A percentile compares a stretch with the other conserved stretches of the same genome.
Evolutionary conservation across 2,113 vertebrate species (phyloP).

Genomic region (Hepsetus odoe): DNA sequence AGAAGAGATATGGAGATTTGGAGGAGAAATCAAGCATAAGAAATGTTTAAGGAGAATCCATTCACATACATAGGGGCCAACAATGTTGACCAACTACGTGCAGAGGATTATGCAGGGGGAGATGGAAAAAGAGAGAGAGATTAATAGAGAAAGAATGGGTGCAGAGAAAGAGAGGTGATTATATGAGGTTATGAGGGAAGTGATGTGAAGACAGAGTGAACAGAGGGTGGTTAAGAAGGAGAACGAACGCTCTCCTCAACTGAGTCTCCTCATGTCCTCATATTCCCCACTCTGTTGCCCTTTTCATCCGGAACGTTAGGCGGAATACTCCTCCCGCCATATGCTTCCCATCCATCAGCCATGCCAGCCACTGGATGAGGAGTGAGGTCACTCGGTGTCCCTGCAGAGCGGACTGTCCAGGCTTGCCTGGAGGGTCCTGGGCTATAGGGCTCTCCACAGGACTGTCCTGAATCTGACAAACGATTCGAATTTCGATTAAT

Average conservation of each 20-base stretch:
- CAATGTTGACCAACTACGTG: background rate
- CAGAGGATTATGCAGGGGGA: background rate
- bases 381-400: conserved; percentile 30
- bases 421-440: conserved; percentile 26
- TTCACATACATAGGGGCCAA: background rate
- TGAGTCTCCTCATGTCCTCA: conserved; percentile 27
- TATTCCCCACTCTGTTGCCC: background rate
- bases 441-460: background rate
- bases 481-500: background rate
- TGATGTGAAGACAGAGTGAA: background rate
- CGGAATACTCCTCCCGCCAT: conserved; percentile 24
- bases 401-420: conserved; percentile 7
- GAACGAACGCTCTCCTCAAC: background rate
- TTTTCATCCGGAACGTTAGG: background rate
- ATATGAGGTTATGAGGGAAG: too few species aligned
- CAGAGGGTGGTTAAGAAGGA: background rate
- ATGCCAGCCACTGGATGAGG: conserved; percentile 16
- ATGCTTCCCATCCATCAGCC: conserved; percentile 49
- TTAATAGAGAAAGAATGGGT: background rate
- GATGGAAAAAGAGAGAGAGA: background rate
- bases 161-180: background rate
- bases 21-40: too few species aligned
- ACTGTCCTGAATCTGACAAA: background rate
- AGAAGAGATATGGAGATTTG: background rate
- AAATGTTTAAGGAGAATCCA: background rate